Percentiles rank a stretch among this genome's conserved stretches.
Conservation (phyloP, 1,140 invertebrate genomes). For the Cydia strobilella region DNA sequence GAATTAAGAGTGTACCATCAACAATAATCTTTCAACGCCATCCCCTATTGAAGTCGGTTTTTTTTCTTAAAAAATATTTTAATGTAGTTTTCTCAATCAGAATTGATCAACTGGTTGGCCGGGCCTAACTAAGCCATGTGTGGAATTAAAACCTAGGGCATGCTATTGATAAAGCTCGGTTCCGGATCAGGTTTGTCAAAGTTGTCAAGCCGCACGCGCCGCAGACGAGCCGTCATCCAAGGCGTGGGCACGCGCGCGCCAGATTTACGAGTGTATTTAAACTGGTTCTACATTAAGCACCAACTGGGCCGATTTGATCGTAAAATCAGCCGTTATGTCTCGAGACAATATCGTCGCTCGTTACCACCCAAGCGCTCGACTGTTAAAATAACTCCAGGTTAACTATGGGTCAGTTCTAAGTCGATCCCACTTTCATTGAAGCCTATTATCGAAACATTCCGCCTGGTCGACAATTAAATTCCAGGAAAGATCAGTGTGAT, state of each 20-base stretch:
- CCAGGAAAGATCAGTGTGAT: constrained; percentile 34
- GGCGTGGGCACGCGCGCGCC: constrained; percentile 62
- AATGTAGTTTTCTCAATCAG: not conserved
- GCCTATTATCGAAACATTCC: constrained; percentile 11
- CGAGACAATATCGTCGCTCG: constrained; percentile 63
- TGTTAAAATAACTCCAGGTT: constrained; percentile 64
- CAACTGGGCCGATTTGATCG: constrained; percentile 71
- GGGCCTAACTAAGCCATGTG: not conserved
- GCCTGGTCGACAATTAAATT: constrained; percentile 24
- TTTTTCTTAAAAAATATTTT: no score
- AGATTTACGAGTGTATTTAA: constrained; percentile 75
- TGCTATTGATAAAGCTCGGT: not conserved
- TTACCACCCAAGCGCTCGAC: constrained; percentile 59
- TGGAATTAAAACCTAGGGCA: not conserved
- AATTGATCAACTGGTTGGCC: not conserved
- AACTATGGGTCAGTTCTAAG: constrained; percentile 56
- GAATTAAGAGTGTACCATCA: no score
- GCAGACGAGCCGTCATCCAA: constrained; percentile 54
- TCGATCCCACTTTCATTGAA: constrained; percentile 34
- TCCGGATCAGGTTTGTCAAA: constrained; percentile 23
- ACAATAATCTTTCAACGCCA: no score
- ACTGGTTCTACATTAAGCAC: constrained; percentile 73
- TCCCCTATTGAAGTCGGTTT: no score
- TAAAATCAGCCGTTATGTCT: constrained; percentile 67
- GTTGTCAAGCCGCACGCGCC: constrained; percentile 36